Evolutionary conservation across 2,888 invertebrate genomes (phyloP).

Genomic region (Pheosia gnoma): DNA sequence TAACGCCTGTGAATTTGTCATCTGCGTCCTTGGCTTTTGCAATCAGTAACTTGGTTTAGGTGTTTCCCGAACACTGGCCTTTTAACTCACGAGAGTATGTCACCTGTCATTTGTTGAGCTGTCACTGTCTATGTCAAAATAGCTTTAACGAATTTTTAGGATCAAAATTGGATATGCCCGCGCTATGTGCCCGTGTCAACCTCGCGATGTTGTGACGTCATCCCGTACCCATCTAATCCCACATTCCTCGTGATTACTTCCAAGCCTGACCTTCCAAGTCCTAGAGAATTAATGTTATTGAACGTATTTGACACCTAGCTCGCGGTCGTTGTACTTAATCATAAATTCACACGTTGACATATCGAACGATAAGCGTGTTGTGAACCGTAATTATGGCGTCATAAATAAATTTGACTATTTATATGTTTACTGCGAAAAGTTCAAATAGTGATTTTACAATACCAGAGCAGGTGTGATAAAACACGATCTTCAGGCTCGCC

Average conservation of each 20-base stretch:
- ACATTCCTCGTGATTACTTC: not conserved
- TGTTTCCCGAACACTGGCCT: no score
- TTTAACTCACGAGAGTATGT: no score
- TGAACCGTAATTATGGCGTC: conserved; percentile 9
- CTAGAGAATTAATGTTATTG: conserved; percentile 37
- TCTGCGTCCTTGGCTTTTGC: not conserved
- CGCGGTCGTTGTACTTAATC: conserved; percentile 27
- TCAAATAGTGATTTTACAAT: no score
- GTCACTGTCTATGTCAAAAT: no score
- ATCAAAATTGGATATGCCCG: not conserved
- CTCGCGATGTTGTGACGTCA: no score
- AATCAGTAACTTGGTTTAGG: not conserved
- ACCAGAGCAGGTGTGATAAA: no score
- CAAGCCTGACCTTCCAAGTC: conserved; percentile 31
- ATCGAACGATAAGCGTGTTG: conserved; percentile 16
- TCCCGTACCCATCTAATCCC: no score
- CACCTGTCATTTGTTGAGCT: no score
- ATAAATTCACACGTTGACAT: conserved; percentile 25
- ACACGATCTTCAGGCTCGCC: no score
- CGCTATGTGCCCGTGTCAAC: no score
- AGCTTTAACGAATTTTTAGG: no score
- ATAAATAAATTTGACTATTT: conserved; percentile 16
- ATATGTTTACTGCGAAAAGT: conserved; percentile 15
- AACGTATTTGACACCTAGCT: conserved; percentile 39
- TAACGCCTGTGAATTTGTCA: not conserved